Conservation (phyloP, 2,797 vertebrate species). For the Enoplosus armatus region DNA sequence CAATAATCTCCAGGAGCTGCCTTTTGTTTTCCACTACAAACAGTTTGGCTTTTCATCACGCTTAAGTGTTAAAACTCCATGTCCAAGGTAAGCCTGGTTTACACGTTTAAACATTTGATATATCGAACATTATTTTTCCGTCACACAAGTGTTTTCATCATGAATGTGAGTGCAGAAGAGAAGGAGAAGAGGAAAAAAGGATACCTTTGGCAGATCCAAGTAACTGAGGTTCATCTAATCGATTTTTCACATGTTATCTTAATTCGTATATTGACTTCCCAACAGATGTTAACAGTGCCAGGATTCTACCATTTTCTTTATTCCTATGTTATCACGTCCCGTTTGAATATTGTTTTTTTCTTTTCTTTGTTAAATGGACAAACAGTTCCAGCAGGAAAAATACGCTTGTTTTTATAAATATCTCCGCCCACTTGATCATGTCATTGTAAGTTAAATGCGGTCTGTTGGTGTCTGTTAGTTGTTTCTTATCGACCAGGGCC, state of each 20-base stretch:
- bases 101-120: neutral
- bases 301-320: neutral
- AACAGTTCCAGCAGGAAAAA: neutral
- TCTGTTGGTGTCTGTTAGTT: slow-evolving; percentile 15
- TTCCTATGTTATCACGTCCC: neutral
- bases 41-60: neutral
- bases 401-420: neutral
- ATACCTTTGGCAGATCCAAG: neutral
- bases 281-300: neutral
- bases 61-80: neutral
- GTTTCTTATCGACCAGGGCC: slow-evolving; percentile 48
- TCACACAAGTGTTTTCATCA: neutral
- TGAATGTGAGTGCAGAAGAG: neutral
- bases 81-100: neutral
- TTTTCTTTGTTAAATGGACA: neutral
- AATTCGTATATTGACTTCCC: slow-evolving; percentile 7
- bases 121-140: neutral
- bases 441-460: slow-evolving; percentile 10
- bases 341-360: neutral
- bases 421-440: neutral
- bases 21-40: slow-evolving; percentile 37
- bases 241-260: slow-evolving; percentile 2
- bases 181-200: neutral
- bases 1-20: slow-evolving; percentile 27
- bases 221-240: neutral